Conservation (phyloP, 2,113 vertebrate genomes). For the Gasterosteus nipponicus region DNA sequence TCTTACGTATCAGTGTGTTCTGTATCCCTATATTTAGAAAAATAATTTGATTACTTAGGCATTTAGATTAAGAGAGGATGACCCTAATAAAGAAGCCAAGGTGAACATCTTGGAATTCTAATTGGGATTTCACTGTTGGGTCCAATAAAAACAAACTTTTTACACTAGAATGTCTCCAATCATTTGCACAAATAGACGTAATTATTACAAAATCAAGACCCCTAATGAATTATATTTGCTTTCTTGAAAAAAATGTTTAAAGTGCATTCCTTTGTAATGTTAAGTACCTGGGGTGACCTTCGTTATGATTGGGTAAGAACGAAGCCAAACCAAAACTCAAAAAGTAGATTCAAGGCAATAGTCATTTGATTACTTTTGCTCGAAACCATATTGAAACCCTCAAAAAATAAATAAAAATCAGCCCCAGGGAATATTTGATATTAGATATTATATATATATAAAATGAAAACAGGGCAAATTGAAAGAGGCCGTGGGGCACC, state of each 20-base stretch:
- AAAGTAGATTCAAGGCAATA: neutral
- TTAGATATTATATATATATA: too few relatives aligned
- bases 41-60: too few relatives aligned
- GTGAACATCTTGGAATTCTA: constrained; percentile 5
- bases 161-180: neutral
- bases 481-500: constrained; percentile 19
- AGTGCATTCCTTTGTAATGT: constrained; percentile 6
- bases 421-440: neutral
- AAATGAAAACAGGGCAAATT: constrained; percentile 55
- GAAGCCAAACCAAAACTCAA: neutral
- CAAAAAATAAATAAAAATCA: neutral
- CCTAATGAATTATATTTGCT: constrained; percentile 10
- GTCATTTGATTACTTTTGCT: neutral
- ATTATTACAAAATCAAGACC: neutral
- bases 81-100: neutral
- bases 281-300: neutral
- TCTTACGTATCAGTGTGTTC: too few relatives aligned
- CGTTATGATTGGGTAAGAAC: neutral
- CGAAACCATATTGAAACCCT: neutral
- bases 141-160: constrained; percentile 12
- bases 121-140: neutral
- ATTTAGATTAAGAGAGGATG: neutral
- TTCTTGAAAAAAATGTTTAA: constrained; percentile 5
- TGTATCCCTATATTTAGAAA: neutral
- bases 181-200: constrained; percentile 1